Evolutionary conservation across 2,888 invertebrate genomes (phyloP).

Genomic region (Orchesella flavescens): DNA sequence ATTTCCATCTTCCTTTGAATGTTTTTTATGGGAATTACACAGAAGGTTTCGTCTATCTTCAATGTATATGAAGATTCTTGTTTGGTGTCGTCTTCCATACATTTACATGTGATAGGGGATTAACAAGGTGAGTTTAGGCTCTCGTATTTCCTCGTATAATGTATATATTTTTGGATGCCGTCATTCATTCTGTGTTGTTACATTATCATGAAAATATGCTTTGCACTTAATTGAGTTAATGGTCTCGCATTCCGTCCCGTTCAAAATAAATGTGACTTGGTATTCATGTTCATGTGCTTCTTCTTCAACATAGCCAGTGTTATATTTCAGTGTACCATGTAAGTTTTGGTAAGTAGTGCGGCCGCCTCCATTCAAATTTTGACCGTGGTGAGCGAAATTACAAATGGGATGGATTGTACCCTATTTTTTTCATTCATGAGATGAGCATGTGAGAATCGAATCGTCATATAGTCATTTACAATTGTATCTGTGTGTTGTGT

Average conservation of each 20-base stretch:
- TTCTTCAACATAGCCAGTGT: neutral
- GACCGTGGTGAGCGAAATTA: constrained; percentile 32
- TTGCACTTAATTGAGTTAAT: too few species aligned
- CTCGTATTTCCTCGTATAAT: too few species aligned
- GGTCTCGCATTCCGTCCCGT: too few species aligned
- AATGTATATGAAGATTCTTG: too few species aligned
- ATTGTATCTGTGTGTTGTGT: too few species aligned
- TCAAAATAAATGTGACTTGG: too few species aligned
- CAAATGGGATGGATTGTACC: constrained; percentile 25
- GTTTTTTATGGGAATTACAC: neutral
- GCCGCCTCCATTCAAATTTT: constrained; percentile 41
- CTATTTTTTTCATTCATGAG: neutral
- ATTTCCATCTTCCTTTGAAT: neutral
- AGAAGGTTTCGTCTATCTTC: too few species aligned
- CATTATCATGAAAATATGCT: neutral
- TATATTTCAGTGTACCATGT: neutral
- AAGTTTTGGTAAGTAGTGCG: constrained; percentile 6
- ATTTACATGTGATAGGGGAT: too few species aligned
- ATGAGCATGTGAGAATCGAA: constrained; percentile 51
- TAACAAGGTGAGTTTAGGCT: too few species aligned
- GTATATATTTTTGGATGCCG: too few species aligned
- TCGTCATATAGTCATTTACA: constrained; percentile 5
- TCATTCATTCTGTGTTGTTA: constrained; percentile 18
- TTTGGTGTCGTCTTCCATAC: too few species aligned
- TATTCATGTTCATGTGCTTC: constrained; percentile 1